These are phyloP conservation scores for Eidolon dupreanum DNA, from an alignment of 2,797 vertebrate species.

Conservation along the genomic window DNA sequence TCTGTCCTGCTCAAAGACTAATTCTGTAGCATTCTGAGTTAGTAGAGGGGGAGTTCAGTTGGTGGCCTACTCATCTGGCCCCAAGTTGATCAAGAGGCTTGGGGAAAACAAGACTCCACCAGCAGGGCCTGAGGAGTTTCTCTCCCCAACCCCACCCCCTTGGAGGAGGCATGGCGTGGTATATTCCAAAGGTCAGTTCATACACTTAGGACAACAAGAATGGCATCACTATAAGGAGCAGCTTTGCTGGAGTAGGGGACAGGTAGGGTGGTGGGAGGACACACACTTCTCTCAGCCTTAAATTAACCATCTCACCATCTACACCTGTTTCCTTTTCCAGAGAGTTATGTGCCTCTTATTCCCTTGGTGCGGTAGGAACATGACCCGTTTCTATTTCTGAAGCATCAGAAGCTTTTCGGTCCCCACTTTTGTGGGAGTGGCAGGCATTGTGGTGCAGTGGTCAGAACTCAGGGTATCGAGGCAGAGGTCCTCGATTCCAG, in stretches of 20 bases:
- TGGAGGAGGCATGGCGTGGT: background rate
- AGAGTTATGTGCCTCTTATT: background rate
- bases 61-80: too few relatives aligned
- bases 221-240: too few relatives aligned
- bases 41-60: background rate
- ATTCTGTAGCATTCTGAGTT: background rate
- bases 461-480: background rate
- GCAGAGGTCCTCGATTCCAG: background rate
- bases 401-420: background rate
- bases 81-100: background rate
- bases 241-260: background rate
- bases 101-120: background rate
- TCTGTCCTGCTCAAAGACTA: background rate
- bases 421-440: background rate
- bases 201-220: background rate
- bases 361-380: background rate
- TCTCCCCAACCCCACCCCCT: background rate
- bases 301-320: background rate
- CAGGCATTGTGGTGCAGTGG: background rate
- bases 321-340: background rate
- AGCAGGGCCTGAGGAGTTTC: background rate
- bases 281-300: background rate
- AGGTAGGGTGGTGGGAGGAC: background rate
- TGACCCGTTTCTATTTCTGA: background rate
- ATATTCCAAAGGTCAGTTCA: background rate